Base-by-base conservation (phyloP, 2,888 invertebrate genomes). In the Ferrisia virgata region DNA sequence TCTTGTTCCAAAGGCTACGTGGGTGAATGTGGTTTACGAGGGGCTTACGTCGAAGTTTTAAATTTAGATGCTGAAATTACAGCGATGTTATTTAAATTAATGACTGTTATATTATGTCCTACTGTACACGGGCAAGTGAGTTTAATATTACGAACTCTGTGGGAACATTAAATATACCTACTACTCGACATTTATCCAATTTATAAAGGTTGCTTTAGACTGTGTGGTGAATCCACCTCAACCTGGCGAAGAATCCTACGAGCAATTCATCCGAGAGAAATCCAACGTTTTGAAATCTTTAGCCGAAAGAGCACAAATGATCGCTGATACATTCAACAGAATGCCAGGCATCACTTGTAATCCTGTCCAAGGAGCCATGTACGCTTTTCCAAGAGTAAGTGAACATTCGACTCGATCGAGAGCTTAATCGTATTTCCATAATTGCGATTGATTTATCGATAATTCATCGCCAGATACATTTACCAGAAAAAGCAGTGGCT, bases 21-120 rank as follows among this genome's bases (percentile, higher is more conserved):
- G 92, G 96, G 94, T 85, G 98, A 98, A 89, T 99, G 98, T 89
- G 99, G 99, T 82, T 92, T 97, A 86, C 93, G 98, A 85, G 98
- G 98, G 78, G 99, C 98, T 18, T 99, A 98, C 90, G 92, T 93
- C 87, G 99, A 99, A 90, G 92, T 98, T 2, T 88, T 96, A 43
- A 98, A 98, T 89, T 88, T 99, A 89, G 93, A 95, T 86, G 93
- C 95, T 0, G 90, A 91, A 22, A 98, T 95, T n/a, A 94, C 93
- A 89, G 92, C 92, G 0, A 92, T 95, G 90, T 91, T 97, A 83
- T 91, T 94, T 88, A 99, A 99, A 90, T 94, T 94, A 79, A 93
- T 98, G 85, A 97, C 97, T 33, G 96, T 97, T 76, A 97, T 96
- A 91, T 90, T 99, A 85, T 99, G 99, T 88, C 96, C 98, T 47